Conservation (phyloP, 2,113 vertebrate genomes). For the Leptodactylus fuscus region DNA sequence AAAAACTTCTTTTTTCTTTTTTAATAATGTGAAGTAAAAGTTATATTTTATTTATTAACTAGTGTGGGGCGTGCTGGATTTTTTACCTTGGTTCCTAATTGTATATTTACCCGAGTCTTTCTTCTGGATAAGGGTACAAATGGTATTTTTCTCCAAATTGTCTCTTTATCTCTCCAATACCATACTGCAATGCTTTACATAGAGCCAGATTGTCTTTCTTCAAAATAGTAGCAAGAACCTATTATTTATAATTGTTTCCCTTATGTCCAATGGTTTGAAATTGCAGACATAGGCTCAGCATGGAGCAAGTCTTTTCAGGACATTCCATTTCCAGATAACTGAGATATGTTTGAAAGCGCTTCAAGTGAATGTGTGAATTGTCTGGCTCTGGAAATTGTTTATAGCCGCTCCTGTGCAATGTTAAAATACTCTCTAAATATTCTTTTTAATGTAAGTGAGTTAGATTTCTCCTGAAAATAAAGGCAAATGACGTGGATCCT, state of each 20-base stretch:
- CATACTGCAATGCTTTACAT: background rate
- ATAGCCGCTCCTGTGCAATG: background rate
- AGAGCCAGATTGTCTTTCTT: background rate
- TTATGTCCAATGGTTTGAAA: background rate
- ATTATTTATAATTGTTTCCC: conserved; percentile 16
- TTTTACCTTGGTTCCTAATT: no score
- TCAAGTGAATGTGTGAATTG: background rate
- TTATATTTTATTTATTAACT: no score
- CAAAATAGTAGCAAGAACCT: background rate
- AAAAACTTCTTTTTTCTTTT: no score
- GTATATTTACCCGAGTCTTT: no score
- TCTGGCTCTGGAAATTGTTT: background rate
- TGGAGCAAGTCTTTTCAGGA: background rate
- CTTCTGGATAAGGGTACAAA: no score
- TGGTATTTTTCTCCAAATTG: background rate
- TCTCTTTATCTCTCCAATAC: no score
- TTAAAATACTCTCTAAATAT: background rate
- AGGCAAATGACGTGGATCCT: no score
- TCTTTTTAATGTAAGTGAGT: background rate
- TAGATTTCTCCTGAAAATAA: background rate
- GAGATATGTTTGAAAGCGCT: background rate
- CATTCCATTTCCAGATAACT: background rate
- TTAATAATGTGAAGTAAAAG: no score
- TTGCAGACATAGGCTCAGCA: background rate
- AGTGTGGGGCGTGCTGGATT: no score